Percentiles rank a stretch among this genome's conserved stretches.
Evolutionary conservation across 2,797 vertebrate genomes (phyloP).

Genomic region (Epinephelus malabaricus): DNA sequence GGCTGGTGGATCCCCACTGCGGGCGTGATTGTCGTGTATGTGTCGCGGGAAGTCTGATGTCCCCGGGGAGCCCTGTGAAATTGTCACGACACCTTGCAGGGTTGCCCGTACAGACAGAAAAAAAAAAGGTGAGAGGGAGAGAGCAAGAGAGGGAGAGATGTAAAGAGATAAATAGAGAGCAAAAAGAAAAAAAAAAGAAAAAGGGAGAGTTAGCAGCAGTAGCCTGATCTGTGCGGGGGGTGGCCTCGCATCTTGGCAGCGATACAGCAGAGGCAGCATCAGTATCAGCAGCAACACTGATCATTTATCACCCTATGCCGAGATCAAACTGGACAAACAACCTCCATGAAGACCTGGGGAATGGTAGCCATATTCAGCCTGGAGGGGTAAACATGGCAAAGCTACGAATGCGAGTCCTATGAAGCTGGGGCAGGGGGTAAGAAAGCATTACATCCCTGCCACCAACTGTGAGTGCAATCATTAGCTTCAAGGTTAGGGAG

Average conservation of each 20-base stretch:
- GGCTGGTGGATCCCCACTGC: slow-evolving; percentile 58
- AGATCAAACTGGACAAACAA: slow-evolving; percentile 80
- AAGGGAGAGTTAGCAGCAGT: slow-evolving; percentile 32
- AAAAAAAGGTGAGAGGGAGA: slow-evolving; percentile 1
- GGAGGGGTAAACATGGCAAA: slow-evolving; percentile 68
- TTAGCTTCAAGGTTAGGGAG: slow-evolving; percentile 71
- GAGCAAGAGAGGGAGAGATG: slow-evolving; percentile 14
- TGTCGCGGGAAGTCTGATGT: slow-evolving; percentile 55
- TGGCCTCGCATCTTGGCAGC: slow-evolving; percentile 61
- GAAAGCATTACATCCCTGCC: slow-evolving; percentile 52
- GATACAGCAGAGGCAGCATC: slow-evolving; percentile 52
- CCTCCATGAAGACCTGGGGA: slow-evolving; percentile 67
- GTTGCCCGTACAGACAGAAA: slow-evolving; percentile 34
- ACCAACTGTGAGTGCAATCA: slow-evolving; percentile 70
- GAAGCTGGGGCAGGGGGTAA: slow-evolving; percentile 57
- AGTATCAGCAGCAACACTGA: slow-evolving; percentile 64
- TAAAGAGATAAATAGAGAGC: slow-evolving; percentile 41
- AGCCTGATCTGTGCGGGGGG: slow-evolving; percentile 57
- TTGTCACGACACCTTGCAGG: slow-evolving; percentile 61
- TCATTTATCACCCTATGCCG: slow-evolving; percentile 73
- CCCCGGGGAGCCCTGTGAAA: slow-evolving; percentile 52
- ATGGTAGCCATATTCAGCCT: slow-evolving; percentile 64
- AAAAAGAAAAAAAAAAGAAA: slow-evolving; percentile 19
- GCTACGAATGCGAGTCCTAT: slow-evolving; percentile 48
- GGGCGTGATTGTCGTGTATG: slow-evolving; percentile 58